These are phyloP conservation scores for Pedicia rivosa DNA, from an alignment of 2,888 invertebrate species.

Conservation along the genomic window DNA sequence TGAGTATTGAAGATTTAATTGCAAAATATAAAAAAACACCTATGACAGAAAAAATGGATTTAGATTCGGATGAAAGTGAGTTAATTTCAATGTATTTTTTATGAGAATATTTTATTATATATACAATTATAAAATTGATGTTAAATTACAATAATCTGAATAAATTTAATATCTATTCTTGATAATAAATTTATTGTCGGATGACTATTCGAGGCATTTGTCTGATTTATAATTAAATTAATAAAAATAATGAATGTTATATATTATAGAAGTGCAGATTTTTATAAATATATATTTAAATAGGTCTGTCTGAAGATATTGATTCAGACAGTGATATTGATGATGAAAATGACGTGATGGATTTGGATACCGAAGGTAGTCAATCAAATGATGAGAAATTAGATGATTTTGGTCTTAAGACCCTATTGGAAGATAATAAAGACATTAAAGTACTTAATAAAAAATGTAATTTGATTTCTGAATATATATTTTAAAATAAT, in stretches of 20 bases:
- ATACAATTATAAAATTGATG: conserved; percentile 8
- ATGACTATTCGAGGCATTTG: conserved; percentile 16
- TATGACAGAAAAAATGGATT: conserved; percentile 29
- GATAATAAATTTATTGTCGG: conserved; percentile 11
- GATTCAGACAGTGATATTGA: conserved; percentile 20
- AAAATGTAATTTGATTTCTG: conserved; percentile 1
- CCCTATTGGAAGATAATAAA: conserved; percentile 36
- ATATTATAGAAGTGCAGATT: conserved; percentile 13
- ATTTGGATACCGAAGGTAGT: conserved; percentile 11
- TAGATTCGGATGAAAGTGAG: conserved; percentile 25
- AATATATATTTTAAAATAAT: background rate
- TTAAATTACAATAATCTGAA: conserved; percentile 7
- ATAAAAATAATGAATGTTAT: background rate
- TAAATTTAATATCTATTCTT: conserved; percentile 8
- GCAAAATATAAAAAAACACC: conserved; percentile 48
- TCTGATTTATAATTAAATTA: conserved; percentile 10
- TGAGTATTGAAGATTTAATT: conserved; percentile 64
- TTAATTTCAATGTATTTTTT: conserved; percentile 1
- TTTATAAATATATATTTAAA: conserved; percentile 9
- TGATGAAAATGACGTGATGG: conserved; percentile 25
- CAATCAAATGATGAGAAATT: conserved; percentile 17
- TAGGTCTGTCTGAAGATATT: conserved; percentile 10
- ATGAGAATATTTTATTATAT: conserved; percentile 5
- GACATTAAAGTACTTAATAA: conserved; percentile 11
- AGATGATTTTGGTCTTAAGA: conserved; percentile 38